Base-by-base conservation (phyloP, 2,888 invertebrate genomes). In the Reticulitermes lucifugus region DNA sequence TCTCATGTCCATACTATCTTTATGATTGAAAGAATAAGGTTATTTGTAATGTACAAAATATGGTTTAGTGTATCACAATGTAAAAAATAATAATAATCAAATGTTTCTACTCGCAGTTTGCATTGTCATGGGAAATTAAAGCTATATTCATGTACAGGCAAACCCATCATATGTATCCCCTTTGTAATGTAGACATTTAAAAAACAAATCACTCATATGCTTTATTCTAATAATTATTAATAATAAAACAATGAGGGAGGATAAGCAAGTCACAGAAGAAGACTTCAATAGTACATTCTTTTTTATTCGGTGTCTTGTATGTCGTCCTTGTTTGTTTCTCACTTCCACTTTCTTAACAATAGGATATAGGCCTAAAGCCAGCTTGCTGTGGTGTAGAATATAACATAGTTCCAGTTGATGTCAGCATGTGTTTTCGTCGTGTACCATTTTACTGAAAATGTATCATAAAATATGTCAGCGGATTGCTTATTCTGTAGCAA, bases 381-480 rank as follows among this genome's bases (percentile, higher is more conserved):
- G 79, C 83, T 85, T 85, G 77, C 83, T 85, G 85, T 85, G 83
- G 83, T 75, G 43, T 81, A 81, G 60, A 79, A 29, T 41, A 85
- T 82, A 80, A 79, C 25, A 75, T 83, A 83, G 85, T 77, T 82
- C 43, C 75, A 83, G n/a, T 79, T 83, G 85, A 75, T 60, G 77
- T 82, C 60, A 85, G 81, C 51, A 82, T 73, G 60, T 85, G 60
- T 75, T 82, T 81, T 82, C n/a, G 85, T 85, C 85, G 75, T 85
- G 81, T 85, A 75, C 41, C 55, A 80, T 41, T 60, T 81, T 81
- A 81, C 60, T 81, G 59, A 81, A 60, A 81, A 65, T 35, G 46
- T 70, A 83, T 85, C 71, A 83, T 83, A 85, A 35, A 35, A 79
- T 85, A 79, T 83, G 60, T 82, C 77, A 59, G 83, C 83, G 65